Percentiles rank a stretch among this genome's conserved stretches.
phyloP scores from a whole-genome alignment of 2,888 invertebrate genomes.

The Drosophila eohydei region DNA sequence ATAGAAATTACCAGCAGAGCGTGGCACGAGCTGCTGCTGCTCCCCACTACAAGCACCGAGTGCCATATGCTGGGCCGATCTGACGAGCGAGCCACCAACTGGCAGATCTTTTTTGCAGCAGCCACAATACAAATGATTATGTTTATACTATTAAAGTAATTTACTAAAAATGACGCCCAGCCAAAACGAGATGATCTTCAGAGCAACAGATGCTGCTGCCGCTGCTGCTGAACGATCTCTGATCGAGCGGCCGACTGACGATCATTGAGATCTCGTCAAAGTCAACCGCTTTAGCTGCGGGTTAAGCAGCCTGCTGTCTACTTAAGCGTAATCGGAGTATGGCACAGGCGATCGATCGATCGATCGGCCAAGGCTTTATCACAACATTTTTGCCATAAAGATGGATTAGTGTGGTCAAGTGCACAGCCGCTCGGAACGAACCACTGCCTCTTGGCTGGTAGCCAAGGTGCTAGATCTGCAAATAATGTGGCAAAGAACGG shows the following conservation, averaged over 20 bases:
- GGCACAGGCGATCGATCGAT: slow-evolving; percentile 54
- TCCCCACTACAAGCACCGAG: slow-evolving; percentile 25
- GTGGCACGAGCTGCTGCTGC: slow-evolving; percentile 56
- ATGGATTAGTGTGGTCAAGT: slow-evolving; percentile 79
- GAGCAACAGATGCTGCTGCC: slow-evolving; percentile 15
- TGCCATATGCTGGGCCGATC: slow-evolving; percentile 51
- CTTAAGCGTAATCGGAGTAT: slow-evolving; percentile 81
- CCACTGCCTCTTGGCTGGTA: slow-evolving; percentile 40
- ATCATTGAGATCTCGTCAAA: slow-evolving; percentile 57
- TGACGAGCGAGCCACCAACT: slow-evolving; percentile 10
- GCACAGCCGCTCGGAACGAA: slow-evolving; percentile 53
- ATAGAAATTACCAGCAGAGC: slow-evolving; percentile 66
- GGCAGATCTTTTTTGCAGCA: slow-evolving; percentile 54
- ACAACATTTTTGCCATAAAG: slow-evolving; percentile 68
- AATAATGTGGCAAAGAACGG: slow-evolving; percentile 73
- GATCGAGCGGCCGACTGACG: slow-evolving; percentile 17
- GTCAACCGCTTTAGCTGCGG: slow-evolving; percentile 81
- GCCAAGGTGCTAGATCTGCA: slow-evolving; percentile 77
- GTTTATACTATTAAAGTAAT: slow-evolving; percentile 84
- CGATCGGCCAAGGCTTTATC: slow-evolving; percentile 64
- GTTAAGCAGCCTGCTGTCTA: slow-evolving; percentile 82
- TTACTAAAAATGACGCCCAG: slow-evolving; percentile 79
- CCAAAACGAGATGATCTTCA: slow-evolving; percentile 70
- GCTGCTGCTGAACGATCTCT: slow-evolving; percentile 24
- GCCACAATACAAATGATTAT: slow-evolving; percentile 82